Base-by-base conservation (phyloP, 2,888 invertebrate species). In the Brachypterus glaber region DNA sequence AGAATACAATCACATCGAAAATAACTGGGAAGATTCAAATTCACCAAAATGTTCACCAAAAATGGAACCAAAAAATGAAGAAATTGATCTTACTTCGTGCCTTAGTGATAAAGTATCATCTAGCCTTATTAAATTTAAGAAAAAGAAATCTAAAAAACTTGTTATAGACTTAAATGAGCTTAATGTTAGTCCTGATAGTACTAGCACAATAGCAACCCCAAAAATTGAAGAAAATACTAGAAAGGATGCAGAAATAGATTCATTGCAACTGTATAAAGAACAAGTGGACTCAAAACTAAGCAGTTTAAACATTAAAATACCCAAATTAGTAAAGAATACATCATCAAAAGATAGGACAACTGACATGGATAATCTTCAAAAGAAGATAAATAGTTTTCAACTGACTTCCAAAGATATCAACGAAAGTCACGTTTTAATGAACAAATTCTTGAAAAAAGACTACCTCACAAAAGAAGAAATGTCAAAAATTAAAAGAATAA, bases 271-370 rank as follows among this genome's bases (percentile, higher is more conserved):
- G 31, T 57, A 58, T 46, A 58, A 57, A 43, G 55, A 57, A 13
- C 53, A 52, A 43, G 54, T 60, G 4, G 57, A 60, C 38, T 54
- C 51, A 2, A 56, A 60, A 37, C 42, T 60, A 25, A 58, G 51
- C 41, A 52, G 53, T 4, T 43, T 60, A n/a, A 57, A 53, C 33
- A 48, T 60, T 9, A 49, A 56, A 40, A 59, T 60, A 30, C 57
- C 58, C 3, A 51, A 48, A 38, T 15, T 35, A 14, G 37, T 42
- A 18, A 40, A 36, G 4, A 50, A 13, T 13, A 21, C 7, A 7
- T 5, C 21, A n/a, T 11, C 24, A 21, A 21, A 5, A 14, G 29
- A 14, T 15, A 12, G 17, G 24, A 15, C 16, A 16, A 18, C 15
- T 17, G 17, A 9, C 9, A 27, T 25, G 33, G 18, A 12, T 17